Evolutionary conservation across 2,113 vertebrate genomes (phyloP), one percentile per base, ranked within the genome.

Genomic region (Pholis gunnellus): DNA sequence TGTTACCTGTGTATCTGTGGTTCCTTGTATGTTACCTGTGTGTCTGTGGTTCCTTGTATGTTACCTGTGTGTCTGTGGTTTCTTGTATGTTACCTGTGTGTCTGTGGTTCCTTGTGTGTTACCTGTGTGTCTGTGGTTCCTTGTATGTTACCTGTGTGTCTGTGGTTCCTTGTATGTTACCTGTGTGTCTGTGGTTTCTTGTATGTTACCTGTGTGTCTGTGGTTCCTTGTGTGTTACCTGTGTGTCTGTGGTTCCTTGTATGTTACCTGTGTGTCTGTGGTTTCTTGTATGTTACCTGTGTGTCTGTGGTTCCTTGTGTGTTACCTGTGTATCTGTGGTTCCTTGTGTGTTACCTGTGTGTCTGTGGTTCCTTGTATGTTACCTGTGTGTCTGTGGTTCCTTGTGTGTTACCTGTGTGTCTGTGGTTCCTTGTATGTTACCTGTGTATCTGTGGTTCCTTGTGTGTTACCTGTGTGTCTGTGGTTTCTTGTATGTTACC

Each of bases 161-260:
- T 91, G 94, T 99, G 97, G 91, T 99, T 96, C 92, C n/a, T n/a
- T n/a, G n/a, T n/a, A n/a, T n/a, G n/a, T n/a, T n/a, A n/a, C 42
- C 38, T 74, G 44, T 14, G 64, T 60, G 0, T 42, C 14, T 0
- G 52, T 59, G 40, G 63, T 20, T 57, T 27, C 48, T 38, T 59
- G 29, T 15, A 11, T 34, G 18, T 65, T 25, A 68, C 31, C 48
- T 82, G 56, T 9, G 57, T 60, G 0, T 40, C 50, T 18, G 13
- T 59, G 40, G 63, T 20, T 57, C 36, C 48, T 38, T 59, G 29
- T 11, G 6, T 22, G 52, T 61, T 85, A 91, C 90, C 84, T 85
- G 87, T 60, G 84, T 92, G 97, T 89, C 96, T 91, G 94, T 99
- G 97, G 91, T 99, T 96, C 92, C n/a, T n/a, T n/a, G n/a, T n/a